A percentile compares a stretch with the other conserved stretches of the same genome.
Evolutionary conservation across 1,140 invertebrate genomes (phyloP).

Genomic region (Oreohelix idahoensis): DNA sequence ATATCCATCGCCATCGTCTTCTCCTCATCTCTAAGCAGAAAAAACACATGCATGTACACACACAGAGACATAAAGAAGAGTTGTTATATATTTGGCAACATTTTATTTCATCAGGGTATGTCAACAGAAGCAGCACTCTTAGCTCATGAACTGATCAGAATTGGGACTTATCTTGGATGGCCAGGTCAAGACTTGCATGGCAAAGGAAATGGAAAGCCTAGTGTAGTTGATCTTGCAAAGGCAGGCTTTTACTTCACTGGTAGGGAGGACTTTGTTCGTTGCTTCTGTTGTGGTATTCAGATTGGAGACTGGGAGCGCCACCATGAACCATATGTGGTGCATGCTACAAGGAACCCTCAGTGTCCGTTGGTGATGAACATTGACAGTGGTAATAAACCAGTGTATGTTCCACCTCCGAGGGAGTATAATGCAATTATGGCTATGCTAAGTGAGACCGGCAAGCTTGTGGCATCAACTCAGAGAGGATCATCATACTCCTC

Average conservation of each 20-base stretch:
- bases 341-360: constrained; percentile 33
- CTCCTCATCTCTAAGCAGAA: too few relatives aligned
- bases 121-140: background rate
- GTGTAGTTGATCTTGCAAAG: constrained; percentile 11
- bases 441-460: constrained; percentile 3
- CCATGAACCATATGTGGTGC: constrained; percentile 26
- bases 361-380: constrained; percentile 18
- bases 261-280: constrained; percentile 14
- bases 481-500: background rate
- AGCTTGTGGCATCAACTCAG: background rate
- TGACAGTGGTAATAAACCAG: background rate
- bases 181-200: constrained; percentile 18
- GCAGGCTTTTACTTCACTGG: constrained; percentile 37
- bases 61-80: too few relatives aligned
- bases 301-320: constrained; percentile 33
- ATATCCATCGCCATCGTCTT: too few relatives aligned
- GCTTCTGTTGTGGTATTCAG: constrained; percentile 25
- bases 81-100: too few relatives aligned
- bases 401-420: background rate
- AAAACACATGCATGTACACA: too few relatives aligned
- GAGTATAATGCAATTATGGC: constrained; percentile 14
- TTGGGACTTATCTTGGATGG: constrained; percentile 31
- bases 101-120: constrained; percentile 6
- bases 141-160: constrained; percentile 5
- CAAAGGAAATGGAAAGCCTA: constrained; percentile 21